Evolutionary conservation across 2,888 invertebrate species (phyloP).

Genomic region (Drosophila buzzatii): DNA sequence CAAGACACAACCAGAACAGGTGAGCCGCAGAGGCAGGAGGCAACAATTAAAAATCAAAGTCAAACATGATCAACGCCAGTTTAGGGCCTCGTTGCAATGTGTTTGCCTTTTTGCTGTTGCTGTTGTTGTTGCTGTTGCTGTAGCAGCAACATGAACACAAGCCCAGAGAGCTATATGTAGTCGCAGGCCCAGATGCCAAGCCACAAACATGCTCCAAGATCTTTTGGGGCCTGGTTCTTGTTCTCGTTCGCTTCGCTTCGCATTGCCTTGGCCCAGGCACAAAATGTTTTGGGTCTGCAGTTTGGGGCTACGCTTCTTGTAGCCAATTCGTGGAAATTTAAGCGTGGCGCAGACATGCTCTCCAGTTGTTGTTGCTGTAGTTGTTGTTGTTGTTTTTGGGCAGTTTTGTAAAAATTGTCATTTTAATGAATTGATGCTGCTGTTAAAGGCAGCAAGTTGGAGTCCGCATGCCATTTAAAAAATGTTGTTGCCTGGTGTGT

Average conservation of each 20-base stretch:
- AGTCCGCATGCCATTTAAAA: constrained; percentile 73
- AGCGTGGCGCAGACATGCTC: constrained; percentile 75
- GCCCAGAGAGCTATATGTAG: constrained; percentile 30
- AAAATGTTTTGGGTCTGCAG: constrained; percentile 59
- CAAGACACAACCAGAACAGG: constrained; percentile 75
- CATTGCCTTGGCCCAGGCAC: constrained; percentile 27
- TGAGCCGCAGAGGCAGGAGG: constrained; percentile 66
- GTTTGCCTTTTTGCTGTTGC: constrained; percentile 41
- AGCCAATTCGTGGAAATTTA: constrained; percentile 83
- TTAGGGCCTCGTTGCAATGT: constrained; percentile 73
- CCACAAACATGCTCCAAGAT: constrained; percentile 36
- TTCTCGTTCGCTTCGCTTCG: constrained; percentile 16
- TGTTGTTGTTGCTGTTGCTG: too few species aligned
- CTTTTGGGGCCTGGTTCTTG: constrained; percentile 19
- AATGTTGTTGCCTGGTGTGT: constrained; percentile 75
- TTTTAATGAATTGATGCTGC: constrained; percentile 85
- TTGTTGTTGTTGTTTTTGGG: constrained; percentile 72
- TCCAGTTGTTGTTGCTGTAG: constrained; percentile 64
- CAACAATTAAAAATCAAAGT: constrained; percentile 85
- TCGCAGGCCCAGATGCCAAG: constrained; percentile 25
- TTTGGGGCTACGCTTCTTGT: constrained; percentile 72
- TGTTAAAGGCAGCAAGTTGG: constrained; percentile 74
- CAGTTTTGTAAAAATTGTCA: constrained; percentile 84
- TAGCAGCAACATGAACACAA: constrained; percentile 78
- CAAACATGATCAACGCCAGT: constrained; percentile 85